phyloP scores from a whole-genome alignment of 2,797 vertebrate genomes.

The Eulemur mongoz region DNA sequence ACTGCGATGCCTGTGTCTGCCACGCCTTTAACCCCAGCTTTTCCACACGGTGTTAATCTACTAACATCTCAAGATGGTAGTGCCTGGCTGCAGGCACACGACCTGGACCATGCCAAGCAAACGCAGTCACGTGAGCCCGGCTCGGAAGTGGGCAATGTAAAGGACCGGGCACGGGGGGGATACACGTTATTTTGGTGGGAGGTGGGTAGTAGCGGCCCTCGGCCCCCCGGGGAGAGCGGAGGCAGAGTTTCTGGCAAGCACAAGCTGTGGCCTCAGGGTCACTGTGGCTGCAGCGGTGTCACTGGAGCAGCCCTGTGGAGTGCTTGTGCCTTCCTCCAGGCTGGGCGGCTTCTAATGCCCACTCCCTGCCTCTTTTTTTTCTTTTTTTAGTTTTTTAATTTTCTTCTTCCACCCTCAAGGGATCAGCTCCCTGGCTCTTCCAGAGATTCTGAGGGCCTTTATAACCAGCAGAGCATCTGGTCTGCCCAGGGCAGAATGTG shows the following conservation, averaged over 20 bases:
- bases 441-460: background rate
- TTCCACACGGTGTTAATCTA: background rate
- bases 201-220: background rate
- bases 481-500: background rate
- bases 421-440: background rate
- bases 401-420: background rate
- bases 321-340: background rate
- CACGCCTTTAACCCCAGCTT: background rate
- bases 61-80: background rate
- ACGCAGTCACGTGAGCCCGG: rapidly evolving
- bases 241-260: background rate
- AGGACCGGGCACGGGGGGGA: background rate
- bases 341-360: background rate
- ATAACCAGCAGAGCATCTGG: background rate
- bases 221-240: background rate
- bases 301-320: background rate
- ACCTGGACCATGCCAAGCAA: background rate
- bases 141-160: background rate
- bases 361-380: background rate
- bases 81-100: background rate
- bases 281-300: background rate
- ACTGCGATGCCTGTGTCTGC: background rate
- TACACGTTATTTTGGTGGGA: background rate
- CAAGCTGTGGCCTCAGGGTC: background rate
- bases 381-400: background rate